Conservation (phyloP, 2,888 invertebrate species). For the Campoletis raptor region DNA sequence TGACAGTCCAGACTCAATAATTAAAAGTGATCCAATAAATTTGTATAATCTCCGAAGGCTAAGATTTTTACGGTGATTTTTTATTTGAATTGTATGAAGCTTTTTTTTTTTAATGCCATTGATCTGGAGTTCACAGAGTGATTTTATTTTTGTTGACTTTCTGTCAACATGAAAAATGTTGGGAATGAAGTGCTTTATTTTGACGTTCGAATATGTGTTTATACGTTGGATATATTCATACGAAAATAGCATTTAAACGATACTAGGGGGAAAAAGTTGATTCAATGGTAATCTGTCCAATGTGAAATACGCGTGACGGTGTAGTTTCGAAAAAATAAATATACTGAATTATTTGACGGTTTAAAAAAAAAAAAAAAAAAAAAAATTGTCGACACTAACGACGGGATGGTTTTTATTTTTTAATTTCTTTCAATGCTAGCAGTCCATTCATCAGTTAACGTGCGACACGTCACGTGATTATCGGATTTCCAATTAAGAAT, state of each 20-base stretch:
- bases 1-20: not conserved
- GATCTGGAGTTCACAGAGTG: not conserved
- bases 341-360: not conserved
- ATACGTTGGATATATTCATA: not conserved
- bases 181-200: not conserved
- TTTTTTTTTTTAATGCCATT: not conserved
- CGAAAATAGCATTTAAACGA: not conserved
- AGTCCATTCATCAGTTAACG: slow-evolving; percentile 51
- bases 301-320: not conserved
- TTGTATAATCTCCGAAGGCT: not conserved
- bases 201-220: not conserved
- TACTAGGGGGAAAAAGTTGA: not conserved
- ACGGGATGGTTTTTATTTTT: slow-evolving; percentile 11
- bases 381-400: slow-evolving; percentile 23
- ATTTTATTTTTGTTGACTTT: not conserved
- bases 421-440: slow-evolving; percentile 6
- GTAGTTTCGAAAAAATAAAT: slow-evolving; percentile 13
- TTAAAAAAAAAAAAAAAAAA: slow-evolving; percentile 15
- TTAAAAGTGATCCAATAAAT: not conserved
- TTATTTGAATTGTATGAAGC: not conserved
- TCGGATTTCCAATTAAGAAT: slow-evolving; percentile 63
- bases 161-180: not conserved
- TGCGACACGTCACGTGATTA: slow-evolving; percentile 54
- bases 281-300: slow-evolving; percentile 17
- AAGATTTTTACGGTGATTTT: not conserved